phyloP scores from a whole-genome alignment of 2,888 invertebrate genomes.

The Caenorhabditis plicata region DNA sequence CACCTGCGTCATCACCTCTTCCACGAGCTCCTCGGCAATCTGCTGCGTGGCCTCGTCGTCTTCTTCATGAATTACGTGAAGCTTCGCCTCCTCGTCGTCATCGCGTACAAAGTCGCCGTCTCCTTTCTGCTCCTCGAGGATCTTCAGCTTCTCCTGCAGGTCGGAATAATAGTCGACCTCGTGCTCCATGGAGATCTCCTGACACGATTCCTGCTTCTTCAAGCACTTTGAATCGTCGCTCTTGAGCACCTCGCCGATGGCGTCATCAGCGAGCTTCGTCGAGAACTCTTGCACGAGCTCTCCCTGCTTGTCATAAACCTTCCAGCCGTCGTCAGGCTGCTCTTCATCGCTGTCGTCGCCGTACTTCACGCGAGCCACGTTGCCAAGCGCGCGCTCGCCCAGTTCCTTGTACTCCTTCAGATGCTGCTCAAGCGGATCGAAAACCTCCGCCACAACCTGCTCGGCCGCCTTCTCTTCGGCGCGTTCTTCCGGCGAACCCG shows the following conservation, averaged over 20 bases:
- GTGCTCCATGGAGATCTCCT: conserved; percentile 47
- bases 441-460: conserved; percentile 22
- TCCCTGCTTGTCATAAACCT: conserved; percentile 34
- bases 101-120: conserved; percentile 38
- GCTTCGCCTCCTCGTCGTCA: conserved; percentile 19
- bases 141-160: conserved; percentile 47
- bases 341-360: conserved; percentile 5
- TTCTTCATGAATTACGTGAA: conserved; percentile 6
- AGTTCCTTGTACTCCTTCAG: conserved; percentile 18
- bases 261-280: conserved; percentile 33
- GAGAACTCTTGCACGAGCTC: conserved; percentile 43
- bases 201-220: conserved; percentile 44
- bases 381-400: conserved; percentile 14
- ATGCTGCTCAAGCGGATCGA: conserved; percentile 17
- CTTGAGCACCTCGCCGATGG: conserved; percentile 34
- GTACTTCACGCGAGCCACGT: conserved; percentile 23
- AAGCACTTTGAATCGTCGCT: conserved; percentile 13
- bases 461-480: conserved; percentile 17
- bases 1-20: conserved; percentile 36
- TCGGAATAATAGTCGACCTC: conserved; percentile 53
- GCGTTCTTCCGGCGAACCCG: neutral
- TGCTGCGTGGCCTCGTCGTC: conserved; percentile 26
- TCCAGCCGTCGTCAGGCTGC: conserved; percentile 35
- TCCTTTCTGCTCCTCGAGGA: conserved; percentile 37
- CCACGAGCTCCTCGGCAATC: conserved; percentile 28